A percentile compares a stretch with the other conserved stretches of the same genome.
Conservation (phyloP, 2,113 vertebrate species). For the Anarrhichthys ocellatus region DNA sequence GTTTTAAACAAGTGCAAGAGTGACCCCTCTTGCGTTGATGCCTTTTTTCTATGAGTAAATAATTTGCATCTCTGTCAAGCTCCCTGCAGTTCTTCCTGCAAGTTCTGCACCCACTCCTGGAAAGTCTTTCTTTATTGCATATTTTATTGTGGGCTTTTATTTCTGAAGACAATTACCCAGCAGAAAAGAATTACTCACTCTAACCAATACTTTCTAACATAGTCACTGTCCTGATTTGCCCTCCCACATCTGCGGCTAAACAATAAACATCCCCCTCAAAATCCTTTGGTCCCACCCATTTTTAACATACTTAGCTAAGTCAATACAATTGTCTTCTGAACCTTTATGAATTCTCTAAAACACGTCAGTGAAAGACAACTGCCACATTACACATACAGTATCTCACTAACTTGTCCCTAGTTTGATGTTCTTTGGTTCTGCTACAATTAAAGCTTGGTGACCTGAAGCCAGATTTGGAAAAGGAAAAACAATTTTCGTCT, state of each 20-base stretch:
- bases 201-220: neutral
- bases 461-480: slow-evolving; percentile 20
- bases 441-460: slow-evolving; percentile 8
- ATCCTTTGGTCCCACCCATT: neutral
- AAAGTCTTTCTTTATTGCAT: slow-evolving; percentile 21
- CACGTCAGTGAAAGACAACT: neutral
- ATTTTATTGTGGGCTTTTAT: slow-evolving; percentile 26
- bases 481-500: neutral
- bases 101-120: slow-evolving; percentile 4
- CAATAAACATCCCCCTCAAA: neutral
- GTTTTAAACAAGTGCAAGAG: slow-evolving; percentile 23
- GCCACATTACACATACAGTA: neutral
- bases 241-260: neutral
- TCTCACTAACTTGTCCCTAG: neutral
- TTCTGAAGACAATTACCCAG: slow-evolving; percentile 21
- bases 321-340: neutral
- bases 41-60: slow-evolving; percentile 10
- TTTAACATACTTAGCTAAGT: neutral
- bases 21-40: slow-evolving; percentile 21
- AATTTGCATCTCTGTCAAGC: slow-evolving; percentile 31
- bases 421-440: slow-evolving; percentile 7
- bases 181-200: slow-evolving; percentile 25
- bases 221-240: neutral
- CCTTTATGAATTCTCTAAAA: neutral
- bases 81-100: neutral